Evolutionary conservation across 1,140 invertebrate species (phyloP), one percentile per base, ranked within the genome.

Genomic region (Drosophila baimaii): DNA sequence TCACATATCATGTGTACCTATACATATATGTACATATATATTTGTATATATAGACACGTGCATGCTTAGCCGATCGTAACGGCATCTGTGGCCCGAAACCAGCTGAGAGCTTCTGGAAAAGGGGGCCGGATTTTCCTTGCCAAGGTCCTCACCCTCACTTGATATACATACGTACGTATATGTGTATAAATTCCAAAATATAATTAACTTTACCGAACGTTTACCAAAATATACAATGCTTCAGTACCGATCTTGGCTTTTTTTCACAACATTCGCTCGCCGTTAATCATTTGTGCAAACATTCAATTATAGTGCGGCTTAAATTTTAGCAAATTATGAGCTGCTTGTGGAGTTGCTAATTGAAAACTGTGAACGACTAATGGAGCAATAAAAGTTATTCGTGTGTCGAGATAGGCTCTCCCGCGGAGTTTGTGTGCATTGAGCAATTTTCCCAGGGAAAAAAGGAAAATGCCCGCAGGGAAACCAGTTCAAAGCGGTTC

Each of bases 261-360:
- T 49, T 68, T 72, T 49, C 68, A 37, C 46, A 75, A 75, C 58
- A 64, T 10, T 52, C 12, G 21, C 33, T 54, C 10, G 33, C 19
- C 35, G 72, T 54, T 68, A 77, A 77, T 76, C 23, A 68, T 68
- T 76, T 77, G 10, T 21, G 41, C 52, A 68, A 76, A 77, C 73
- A 68, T 29, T 74, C 31, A 76, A 57, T 58, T 58, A 75, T 54
- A 35, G 25, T 47, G 27, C 27, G 62, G 41, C 15, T 39, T 65
- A 31, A 56, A 51, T 37, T 75, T 75, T 41, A 75, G 72, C 71
- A 44, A 75, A 75, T 75, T 75, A 65, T 77, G 47, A 68, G 54
- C 46, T 58, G 47, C 33, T 77, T 58, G 41, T n/a, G 21, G 33
- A 71, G 43, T 58, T 33, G 65, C 65, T 71, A 71, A 71, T 71